Evolutionary conservation across 2,113 vertebrate genomes (phyloP).

Genomic region (Eclectus roratus): DNA sequence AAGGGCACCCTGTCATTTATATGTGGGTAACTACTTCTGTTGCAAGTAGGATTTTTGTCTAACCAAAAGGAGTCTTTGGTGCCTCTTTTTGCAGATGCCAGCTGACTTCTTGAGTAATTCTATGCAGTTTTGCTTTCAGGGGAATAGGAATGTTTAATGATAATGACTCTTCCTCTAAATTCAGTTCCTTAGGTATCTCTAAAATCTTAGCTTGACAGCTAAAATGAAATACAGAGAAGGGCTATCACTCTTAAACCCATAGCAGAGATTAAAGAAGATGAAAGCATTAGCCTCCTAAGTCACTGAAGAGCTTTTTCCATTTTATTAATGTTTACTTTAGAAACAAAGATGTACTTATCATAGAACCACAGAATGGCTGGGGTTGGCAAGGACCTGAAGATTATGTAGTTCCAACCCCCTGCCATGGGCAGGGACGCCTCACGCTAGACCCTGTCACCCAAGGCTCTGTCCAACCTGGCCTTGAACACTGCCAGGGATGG

Average conservation of each 20-base stretch:
- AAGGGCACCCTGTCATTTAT: background rate
- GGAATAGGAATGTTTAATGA: background rate
- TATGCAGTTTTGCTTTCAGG: background rate
- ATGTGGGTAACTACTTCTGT: background rate
- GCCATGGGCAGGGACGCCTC: background rate
- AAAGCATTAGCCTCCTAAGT: background rate
- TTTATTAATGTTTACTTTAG: slow-evolving; percentile 24
- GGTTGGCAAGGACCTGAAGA: background rate
- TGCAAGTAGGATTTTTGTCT: background rate
- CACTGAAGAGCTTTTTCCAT: background rate
- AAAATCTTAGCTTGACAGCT: background rate
- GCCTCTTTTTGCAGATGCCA: background rate
- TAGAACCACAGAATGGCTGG: background rate
- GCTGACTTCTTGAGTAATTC: slow-evolving; percentile 9
- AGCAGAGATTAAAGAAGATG: background rate
- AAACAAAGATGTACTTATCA: background rate
- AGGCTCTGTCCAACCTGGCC: background rate
- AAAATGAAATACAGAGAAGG: background rate
- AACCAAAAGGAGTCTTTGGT: background rate
- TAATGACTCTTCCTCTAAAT: slow-evolving; percentile 1
- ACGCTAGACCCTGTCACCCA: background rate
- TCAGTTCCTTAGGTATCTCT: background rate
- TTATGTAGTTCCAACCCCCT: background rate
- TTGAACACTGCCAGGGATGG: background rate
- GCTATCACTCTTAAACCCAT: background rate